Conservation (phyloP, 1,140 invertebrate species). For the Varroa destructor region DNA sequence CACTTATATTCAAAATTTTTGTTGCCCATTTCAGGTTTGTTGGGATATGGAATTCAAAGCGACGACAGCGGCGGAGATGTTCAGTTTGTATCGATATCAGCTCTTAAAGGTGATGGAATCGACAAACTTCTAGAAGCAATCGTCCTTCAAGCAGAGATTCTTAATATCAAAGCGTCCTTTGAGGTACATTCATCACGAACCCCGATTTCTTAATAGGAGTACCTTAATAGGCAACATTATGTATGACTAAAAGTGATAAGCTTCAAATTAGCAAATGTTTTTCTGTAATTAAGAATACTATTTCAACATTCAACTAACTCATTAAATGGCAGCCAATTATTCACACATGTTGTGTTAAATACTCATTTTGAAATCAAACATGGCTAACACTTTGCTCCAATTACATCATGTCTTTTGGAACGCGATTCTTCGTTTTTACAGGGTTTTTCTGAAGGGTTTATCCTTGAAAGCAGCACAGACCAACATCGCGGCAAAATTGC, state of each 20-base stretch:
- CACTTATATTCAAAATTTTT: too few species aligned
- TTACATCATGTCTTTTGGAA: too few species aligned
- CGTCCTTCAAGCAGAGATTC: conserved; percentile 63
- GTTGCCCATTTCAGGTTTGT: conserved; percentile 46
- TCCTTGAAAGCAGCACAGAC: conserved; percentile 73
- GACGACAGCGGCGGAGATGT: conserved; percentile 84
- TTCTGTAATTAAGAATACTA: too few species aligned
- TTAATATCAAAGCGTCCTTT: conserved; percentile 55
- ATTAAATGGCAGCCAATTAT: too few species aligned
- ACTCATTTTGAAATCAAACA: too few species aligned
- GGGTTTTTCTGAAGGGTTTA: conserved; percentile 71
- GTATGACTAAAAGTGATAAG: too few species aligned
- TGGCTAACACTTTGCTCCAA: too few species aligned
- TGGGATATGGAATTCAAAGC: conserved; percentile 59
- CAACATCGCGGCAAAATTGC: conserved; percentile 62
- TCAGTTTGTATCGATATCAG: conserved; percentile 80
- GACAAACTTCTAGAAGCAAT: conserved; percentile 58
- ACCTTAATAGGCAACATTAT: conserved; percentile 43
- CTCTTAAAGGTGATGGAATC: conserved; percentile 47
- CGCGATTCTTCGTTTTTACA: conserved; percentile 48
- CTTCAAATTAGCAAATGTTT: too few species aligned
- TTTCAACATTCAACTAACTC: too few species aligned
- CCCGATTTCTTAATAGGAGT: conserved; percentile 42
- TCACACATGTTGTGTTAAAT: too few species aligned
- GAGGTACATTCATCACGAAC: conserved; percentile 33